phyloP scores from a whole-genome alignment of 2,888 invertebrate genomes.

The Ochlodes sylvanus region DNA sequence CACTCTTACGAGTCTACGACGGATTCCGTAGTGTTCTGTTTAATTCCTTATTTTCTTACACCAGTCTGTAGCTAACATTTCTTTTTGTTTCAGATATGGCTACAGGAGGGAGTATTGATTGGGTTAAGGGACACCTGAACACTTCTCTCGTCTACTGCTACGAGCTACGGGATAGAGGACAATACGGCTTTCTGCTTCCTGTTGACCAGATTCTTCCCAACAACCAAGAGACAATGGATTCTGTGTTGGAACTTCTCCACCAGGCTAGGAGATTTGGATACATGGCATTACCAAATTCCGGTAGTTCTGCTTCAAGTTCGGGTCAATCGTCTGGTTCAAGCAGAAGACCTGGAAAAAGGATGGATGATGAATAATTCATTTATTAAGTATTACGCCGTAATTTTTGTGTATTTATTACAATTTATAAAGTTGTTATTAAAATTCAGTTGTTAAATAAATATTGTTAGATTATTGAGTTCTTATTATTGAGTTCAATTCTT shows the following conservation, averaged over 20 bases:
- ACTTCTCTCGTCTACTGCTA: conserved; percentile 88
- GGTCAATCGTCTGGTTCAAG: background rate
- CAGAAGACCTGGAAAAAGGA: background rate
- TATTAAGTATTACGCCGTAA: background rate
- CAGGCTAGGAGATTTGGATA: conserved; percentile 70
- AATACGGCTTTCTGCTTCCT: conserved; percentile 89
- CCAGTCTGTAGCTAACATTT: too few relatives aligned
- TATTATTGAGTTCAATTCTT: too few relatives aligned
- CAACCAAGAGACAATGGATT: conserved; percentile 85
- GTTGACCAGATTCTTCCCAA: conserved; percentile 87
- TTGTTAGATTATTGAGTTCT: too few relatives aligned
- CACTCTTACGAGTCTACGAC: too few relatives aligned
- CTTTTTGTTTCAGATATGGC: conserved; percentile 80
- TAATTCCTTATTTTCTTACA: too few relatives aligned
- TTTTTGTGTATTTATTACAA: background rate
- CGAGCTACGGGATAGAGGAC: conserved; percentile 89
- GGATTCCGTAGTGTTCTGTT: too few relatives aligned
- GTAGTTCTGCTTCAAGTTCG: background rate
- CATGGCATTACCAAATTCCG: too few relatives aligned
- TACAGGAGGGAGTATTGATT: conserved; percentile 89
- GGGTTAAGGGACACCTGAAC: conserved; percentile 88
- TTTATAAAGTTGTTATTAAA: too few relatives aligned
- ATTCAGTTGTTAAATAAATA: too few relatives aligned
- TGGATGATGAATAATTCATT: background rate
- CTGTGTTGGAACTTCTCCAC: conserved; percentile 64